Evolutionary conservation across 2,797 vertebrate species (phyloP).

Genomic region (Astyanax mexicanus): DNA sequence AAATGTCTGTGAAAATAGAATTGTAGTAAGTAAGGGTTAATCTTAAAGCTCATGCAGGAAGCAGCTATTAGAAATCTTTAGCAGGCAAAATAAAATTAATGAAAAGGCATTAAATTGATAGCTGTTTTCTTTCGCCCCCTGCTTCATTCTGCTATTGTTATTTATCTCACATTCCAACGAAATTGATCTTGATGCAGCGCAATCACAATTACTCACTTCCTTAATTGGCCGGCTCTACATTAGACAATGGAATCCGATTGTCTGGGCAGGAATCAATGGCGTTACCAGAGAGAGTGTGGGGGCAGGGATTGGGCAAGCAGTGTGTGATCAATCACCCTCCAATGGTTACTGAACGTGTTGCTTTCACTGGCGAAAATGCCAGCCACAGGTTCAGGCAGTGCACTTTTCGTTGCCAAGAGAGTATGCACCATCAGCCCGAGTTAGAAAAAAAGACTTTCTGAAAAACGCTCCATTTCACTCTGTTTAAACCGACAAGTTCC

Average conservation of each 20-base stretch:
- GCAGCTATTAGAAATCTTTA: conserved; percentile 32
- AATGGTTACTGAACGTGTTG: conserved; percentile 81
- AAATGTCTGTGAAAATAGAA: not conserved
- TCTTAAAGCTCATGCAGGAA: not conserved
- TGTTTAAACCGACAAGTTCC: too few species aligned
- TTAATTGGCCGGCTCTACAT: conserved; percentile 98
- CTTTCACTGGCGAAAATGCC: conserved; percentile 37
- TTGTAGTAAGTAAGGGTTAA: not conserved
- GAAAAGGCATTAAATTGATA: conserved; percentile 28
- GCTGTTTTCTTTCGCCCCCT: conserved; percentile 40
- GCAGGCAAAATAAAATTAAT: conserved; percentile 37
- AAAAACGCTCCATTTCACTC: too few species aligned
- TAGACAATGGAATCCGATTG: conserved; percentile 96
- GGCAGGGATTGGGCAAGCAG: conserved; percentile 83
- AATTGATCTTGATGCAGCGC: conserved; percentile 98
- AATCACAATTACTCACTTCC: conserved; percentile 99
- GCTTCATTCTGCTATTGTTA: conserved; percentile 54
- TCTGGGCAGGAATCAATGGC: conserved; percentile 89
- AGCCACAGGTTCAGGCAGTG: conserved; percentile 43
- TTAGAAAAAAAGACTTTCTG: too few species aligned
- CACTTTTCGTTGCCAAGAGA: conserved; percentile 60
- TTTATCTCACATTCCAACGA: conserved; percentile 86
- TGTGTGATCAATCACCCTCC: conserved; percentile 86
- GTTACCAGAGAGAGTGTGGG: conserved; percentile 88
- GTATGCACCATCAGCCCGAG: conserved; percentile 1